phyloP scores from a whole-genome alignment of 2,888 invertebrate genomes.

The Pseudococcus longispinus region DNA sequence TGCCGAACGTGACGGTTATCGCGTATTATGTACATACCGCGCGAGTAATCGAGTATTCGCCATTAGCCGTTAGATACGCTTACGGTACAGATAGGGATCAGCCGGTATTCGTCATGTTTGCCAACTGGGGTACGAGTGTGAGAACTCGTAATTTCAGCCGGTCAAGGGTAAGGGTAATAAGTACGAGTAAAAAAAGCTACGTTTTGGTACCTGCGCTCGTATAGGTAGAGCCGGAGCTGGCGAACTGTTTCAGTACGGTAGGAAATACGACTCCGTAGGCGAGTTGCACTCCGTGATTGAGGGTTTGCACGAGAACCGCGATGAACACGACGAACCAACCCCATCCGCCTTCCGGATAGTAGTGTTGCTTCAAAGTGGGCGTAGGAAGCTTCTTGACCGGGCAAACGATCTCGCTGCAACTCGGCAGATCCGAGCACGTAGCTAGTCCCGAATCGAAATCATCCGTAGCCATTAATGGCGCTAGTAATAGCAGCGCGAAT shows the following conservation, averaged over 20 bases:
- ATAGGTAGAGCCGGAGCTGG: constrained; percentile 68
- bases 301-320: constrained; percentile 75
- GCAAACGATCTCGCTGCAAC: constrained; percentile 58
- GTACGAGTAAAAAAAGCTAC: too few relatives aligned
- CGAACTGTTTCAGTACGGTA: constrained; percentile 70
- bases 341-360: constrained; percentile 89
- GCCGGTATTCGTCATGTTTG: too few relatives aligned
- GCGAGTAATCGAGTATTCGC: too few relatives aligned
- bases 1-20: too few relatives aligned
- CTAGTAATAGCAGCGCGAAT: not conserved
- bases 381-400: constrained; percentile 65
- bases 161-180: too few relatives aligned
- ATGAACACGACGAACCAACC: constrained; percentile 82
- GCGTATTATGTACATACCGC: too few relatives aligned
- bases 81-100: too few relatives aligned
- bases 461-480: constrained; percentile 41
- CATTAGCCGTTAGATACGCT: too few relatives aligned
- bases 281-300: constrained; percentile 78
- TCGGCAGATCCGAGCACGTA: constrained; percentile 62
- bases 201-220: constrained; percentile 71
- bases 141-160: too few relatives aligned
- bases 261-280: constrained; percentile 71
- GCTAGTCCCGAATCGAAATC: constrained; percentile 63
- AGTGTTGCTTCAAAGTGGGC: constrained; percentile 72
- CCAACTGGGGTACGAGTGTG: too few relatives aligned